Evolutionary conservation across 2,113 vertebrate genomes (phyloP).

Genomic region (Tragelaphus scriptus): DNA sequence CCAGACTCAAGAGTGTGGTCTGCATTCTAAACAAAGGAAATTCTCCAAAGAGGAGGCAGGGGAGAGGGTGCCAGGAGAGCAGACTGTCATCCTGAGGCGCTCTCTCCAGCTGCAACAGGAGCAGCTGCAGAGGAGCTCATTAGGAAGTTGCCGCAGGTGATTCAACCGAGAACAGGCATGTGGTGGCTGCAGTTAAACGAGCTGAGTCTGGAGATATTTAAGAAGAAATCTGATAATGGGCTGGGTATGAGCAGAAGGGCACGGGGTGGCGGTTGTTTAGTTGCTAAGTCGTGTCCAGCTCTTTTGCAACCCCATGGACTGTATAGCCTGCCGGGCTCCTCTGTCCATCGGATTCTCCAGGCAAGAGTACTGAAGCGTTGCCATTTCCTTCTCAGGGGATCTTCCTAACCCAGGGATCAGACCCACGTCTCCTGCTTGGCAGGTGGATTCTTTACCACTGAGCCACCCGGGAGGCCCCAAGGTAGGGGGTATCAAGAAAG

Average conservation of each 20-base stretch:
- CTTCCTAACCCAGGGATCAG: not conserved
- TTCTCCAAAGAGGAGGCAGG: not conserved
- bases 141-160: not conserved
- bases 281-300: not conserved
- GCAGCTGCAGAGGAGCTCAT: accelerated
- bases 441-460: not conserved
- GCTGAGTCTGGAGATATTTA: not conserved
- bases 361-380: not conserved
- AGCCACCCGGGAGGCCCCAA: not conserved
- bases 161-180: not conserved
- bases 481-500: not conserved
- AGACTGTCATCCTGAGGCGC: not conserved
- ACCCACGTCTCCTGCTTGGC: not conserved
- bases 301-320: not conserved
- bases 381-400: not conserved
- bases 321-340: not conserved
- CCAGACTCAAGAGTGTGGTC: not conserved
- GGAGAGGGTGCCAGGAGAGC: not conserved
- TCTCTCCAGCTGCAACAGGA: not conserved
- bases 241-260: not conserved
- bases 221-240: not conserved
- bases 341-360: not conserved
- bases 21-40: not conserved
- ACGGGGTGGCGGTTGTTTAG: not conserved
- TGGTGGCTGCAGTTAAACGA: accelerated